Percentiles rank a stretch among this genome's conserved stretches.
Evolutionary conservation across 2,113 vertebrate genomes (phyloP).

Genomic region (Muscicapa adusta): DNA sequence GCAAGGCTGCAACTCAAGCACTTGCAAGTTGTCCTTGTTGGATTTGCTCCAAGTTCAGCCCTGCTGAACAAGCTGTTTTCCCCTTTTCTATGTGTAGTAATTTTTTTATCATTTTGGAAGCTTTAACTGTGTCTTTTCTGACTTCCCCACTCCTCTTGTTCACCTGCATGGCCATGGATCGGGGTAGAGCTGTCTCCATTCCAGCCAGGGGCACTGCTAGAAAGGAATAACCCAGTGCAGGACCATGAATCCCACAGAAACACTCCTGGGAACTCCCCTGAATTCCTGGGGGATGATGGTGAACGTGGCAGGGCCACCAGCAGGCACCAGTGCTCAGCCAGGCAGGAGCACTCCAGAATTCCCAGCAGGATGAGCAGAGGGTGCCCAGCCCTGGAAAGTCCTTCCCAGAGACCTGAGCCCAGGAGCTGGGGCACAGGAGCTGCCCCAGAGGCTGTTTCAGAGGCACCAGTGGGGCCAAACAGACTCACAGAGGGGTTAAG

Average conservation of each 20-base stretch:
- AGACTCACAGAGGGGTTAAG: background rate
- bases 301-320: accelerated
- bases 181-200: background rate
- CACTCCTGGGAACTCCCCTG: background rate
- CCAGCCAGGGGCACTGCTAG: background rate
- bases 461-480: accelerated
- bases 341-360: accelerated
- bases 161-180: background rate
- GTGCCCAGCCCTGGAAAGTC: background rate
- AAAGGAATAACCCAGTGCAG: background rate
- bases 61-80: background rate
- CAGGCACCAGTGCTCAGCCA: background rate
- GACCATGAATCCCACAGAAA: background rate
- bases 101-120: background rate
- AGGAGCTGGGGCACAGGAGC: no score
- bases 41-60: background rate
- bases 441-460: accelerated
- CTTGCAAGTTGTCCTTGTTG: accelerated
- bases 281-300: background rate
- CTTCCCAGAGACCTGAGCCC: background rate
- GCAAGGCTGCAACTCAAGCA: background rate
- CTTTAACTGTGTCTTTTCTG: background rate
- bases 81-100: background rate
- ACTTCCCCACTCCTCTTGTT: background rate
- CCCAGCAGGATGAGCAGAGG: background rate